Percentiles rank a stretch among this genome's conserved stretches.
These are phyloP conservation scores for Netelia virgata DNA, from an alignment of 2,888 invertebrate genomes.

Conservation along the genomic window DNA sequence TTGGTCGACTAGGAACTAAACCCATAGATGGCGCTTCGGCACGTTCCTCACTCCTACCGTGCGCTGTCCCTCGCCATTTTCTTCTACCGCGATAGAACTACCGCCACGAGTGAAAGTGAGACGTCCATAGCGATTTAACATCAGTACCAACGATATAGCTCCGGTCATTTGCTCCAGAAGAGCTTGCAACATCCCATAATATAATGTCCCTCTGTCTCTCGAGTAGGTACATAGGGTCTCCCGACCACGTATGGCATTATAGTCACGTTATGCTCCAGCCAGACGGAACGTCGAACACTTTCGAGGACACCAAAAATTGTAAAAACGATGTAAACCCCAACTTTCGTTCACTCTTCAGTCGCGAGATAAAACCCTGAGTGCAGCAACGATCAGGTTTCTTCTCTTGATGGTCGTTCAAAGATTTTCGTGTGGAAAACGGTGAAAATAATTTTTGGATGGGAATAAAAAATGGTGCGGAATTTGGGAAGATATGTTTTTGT, in stretches of 20 bases:
- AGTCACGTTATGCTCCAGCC: conserved; percentile 43
- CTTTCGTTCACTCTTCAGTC: conserved; percentile 2
- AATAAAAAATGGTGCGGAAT: too few species aligned
- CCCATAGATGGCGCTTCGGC: conserved; percentile 12
- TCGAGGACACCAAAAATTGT: background rate
- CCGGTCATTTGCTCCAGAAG: conserved; percentile 7
- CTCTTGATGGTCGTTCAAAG: too few species aligned
- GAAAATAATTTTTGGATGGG: too few species aligned
- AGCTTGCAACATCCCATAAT: background rate
- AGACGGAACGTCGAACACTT: background rate
- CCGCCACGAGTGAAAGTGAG: conserved; percentile 5
- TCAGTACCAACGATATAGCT: background rate
- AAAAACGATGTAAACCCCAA: conserved; percentile 39
- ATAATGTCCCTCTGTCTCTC: conserved; percentile 14
- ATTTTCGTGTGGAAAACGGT: too few species aligned
- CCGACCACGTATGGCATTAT: conserved; percentile 52
- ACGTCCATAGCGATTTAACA: background rate
- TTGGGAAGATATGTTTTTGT: too few species aligned
- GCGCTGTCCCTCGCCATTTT: background rate
- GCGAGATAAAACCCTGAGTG: too few species aligned
- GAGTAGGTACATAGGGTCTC: conserved; percentile 5
- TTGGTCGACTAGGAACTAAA: background rate
- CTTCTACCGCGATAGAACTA: background rate
- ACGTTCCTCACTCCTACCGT: background rate
- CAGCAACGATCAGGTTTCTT: too few species aligned